phyloP scores from a whole-genome alignment of 2,888 invertebrate genomes.

The Oscheius sp. region DNA sequence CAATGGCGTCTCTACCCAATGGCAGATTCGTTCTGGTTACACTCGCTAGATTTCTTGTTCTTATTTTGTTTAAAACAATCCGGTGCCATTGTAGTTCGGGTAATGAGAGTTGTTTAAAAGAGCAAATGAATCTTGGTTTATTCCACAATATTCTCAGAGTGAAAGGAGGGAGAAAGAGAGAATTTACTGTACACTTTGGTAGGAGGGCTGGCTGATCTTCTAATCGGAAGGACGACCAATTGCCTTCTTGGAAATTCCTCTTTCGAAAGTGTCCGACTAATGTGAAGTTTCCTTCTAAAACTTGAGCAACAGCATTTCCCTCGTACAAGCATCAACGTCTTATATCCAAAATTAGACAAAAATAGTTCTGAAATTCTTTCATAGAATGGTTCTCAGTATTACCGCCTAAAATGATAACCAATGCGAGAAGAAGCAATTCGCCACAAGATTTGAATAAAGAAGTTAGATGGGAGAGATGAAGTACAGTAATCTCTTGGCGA shows the following conservation, averaged over 20 bases:
- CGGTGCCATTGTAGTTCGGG: too few species aligned
- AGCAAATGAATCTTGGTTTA: too few species aligned
- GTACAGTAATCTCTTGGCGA: conserved; percentile 3
- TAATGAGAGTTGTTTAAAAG: too few species aligned
- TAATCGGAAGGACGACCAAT: background rate
- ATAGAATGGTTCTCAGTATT: background rate
- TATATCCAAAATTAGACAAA: background rate
- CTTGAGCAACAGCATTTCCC: background rate
- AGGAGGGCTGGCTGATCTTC: conserved; percentile 1
- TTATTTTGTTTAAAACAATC: too few species aligned
- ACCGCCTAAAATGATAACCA: background rate
- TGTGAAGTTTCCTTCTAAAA: conserved; percentile 2
- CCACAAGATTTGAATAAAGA: background rate
- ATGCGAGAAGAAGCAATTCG: background rate
- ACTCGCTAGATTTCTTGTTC: too few species aligned
- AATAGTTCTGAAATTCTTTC: background rate
- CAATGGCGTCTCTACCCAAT: too few species aligned
- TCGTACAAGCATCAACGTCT: background rate
- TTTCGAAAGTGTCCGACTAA: background rate
- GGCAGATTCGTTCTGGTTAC: too few species aligned
- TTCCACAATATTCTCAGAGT: too few species aligned
- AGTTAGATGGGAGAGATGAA: background rate
- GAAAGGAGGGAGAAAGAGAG: conserved; percentile 2
- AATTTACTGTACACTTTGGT: background rate
- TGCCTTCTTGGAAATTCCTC: conserved; percentile 15